Percentiles rank a stretch among this genome's conserved stretches.
These are phyloP conservation scores for Cylindroiulus punctatus DNA, from an alignment of 2,888 invertebrate species.

Conservation along the genomic window DNA sequence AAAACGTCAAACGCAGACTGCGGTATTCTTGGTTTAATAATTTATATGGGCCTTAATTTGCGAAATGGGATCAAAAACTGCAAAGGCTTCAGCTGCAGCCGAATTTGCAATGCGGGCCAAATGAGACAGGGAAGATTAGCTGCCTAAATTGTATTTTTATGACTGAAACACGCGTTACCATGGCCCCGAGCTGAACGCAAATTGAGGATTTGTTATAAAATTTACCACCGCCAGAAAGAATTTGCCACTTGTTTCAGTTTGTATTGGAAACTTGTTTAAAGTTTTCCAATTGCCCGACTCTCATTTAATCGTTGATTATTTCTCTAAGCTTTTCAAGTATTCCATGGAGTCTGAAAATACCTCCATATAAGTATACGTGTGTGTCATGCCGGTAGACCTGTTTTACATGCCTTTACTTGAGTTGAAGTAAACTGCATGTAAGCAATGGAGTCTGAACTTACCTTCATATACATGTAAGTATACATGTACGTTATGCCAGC, in stretches of 20 bases:
- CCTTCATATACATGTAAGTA: too few relatives aligned
- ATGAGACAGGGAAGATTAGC: constrained; percentile 12
- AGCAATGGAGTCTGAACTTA: too few relatives aligned
- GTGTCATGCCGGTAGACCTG: too few relatives aligned
- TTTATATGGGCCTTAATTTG: constrained; percentile 43
- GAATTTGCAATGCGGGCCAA: neutral
- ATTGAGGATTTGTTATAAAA: neutral
- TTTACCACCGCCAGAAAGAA: neutral
- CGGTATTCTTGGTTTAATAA: constrained; percentile 31
- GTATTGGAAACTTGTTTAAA: neutral
- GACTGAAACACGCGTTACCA: neutral
- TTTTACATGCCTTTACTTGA: too few relatives aligned
- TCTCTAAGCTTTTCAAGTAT: neutral
- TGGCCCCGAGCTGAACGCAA: neutral
- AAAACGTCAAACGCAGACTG: constrained; percentile 34
- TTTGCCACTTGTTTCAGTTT: too few relatives aligned
- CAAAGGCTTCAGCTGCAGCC: neutral
- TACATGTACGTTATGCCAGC: too few relatives aligned
- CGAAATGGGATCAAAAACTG: constrained; percentile 35
- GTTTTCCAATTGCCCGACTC: too few relatives aligned
- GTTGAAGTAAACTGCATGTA: too few relatives aligned
- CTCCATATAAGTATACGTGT: too few relatives aligned
- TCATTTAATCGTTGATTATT: too few relatives aligned
- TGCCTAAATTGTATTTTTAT: constrained; percentile 3
- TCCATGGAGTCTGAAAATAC: too few relatives aligned